phyloP scores from a whole-genome alignment of 2,888 invertebrate genomes.

The Pollenia labialis region DNA sequence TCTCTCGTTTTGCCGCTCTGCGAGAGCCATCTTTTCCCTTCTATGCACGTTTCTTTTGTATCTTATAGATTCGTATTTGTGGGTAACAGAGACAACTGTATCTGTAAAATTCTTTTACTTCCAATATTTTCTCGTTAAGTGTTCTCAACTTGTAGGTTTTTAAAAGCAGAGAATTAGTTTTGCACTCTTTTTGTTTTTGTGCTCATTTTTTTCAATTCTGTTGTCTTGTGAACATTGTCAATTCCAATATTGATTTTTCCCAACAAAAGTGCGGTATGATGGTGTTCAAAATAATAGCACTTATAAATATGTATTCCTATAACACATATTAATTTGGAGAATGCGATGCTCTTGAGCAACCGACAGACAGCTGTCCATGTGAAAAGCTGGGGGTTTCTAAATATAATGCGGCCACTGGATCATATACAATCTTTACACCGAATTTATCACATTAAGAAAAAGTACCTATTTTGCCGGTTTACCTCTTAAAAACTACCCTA shows the following conservation, averaged over 20 bases:
- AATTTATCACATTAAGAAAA: no score
- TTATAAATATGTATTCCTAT: no score
- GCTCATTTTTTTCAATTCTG: slow-evolving; percentile 46
- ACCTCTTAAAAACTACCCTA: no score
- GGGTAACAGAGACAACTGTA: slow-evolving; percentile 61
- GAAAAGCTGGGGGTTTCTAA: no score
- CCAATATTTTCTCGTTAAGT: slow-evolving; percentile 49
- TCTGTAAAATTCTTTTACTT: slow-evolving; percentile 54
- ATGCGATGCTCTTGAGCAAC: no score
- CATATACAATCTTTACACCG: no score
- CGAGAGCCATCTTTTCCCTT: slow-evolving; percentile 45
- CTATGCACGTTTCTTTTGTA: slow-evolving; percentile 53
- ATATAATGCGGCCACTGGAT: no score
- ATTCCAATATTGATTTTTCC: slow-evolving; percentile 69
- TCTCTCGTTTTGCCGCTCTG: slow-evolving; percentile 5
- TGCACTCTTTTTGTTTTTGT: slow-evolving; percentile 29
- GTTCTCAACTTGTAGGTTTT: not conserved
- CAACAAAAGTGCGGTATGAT: slow-evolving; percentile 30
- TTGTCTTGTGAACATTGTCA: slow-evolving; percentile 54
- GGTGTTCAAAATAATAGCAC: slow-evolving; percentile 36
- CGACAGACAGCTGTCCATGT: no score
- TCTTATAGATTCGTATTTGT: slow-evolving; percentile 42
- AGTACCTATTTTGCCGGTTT: no score
- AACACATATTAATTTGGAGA: no score
- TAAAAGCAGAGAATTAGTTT: slow-evolving; percentile 19